Base-by-base conservation (phyloP, 2,797 vertebrate genomes). In the Syngnathus rostellatus region DNA sequence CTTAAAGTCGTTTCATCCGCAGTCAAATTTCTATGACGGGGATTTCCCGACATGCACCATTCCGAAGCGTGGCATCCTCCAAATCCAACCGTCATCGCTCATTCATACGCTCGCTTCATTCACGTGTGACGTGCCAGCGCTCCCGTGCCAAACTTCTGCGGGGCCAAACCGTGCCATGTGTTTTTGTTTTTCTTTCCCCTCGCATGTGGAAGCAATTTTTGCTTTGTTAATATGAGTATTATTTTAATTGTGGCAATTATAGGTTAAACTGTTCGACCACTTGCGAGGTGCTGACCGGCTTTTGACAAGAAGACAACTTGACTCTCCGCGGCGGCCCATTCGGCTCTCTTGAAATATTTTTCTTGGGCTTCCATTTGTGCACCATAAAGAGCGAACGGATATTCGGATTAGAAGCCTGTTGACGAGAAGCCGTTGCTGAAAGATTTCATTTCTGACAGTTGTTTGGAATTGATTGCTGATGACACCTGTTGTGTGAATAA, bases 181-280 rank as follows among this genome's bases (percentile, higher is more conserved):
- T 78, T 84, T 85, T 77, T 77, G 63, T 81, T 86, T 87, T 87
- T 86, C 80, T 81, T 79, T 70, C 75, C 80, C 68, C 58, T 85
- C 25, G 46, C 91, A 90, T 92, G 89, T 91, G 90, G 90, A 92
- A 92, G 85, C 88, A 88, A 90, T 92, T 89, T 89, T 81, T 81
- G 23, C 81, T 87, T 85, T 88, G 89, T 92, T 92, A 91, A 90
- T 89, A 90, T 88, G 87, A 88, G 84, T 87, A 90, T 92, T 89
- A 91, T 90, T 88, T 90, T 87, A 91, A 91, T 91, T 90, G 87
- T 89, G 31, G 87, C 87, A 91, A 92, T 91, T 90, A 90, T 76
- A 87, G 90, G 88, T 91, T 91, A 91, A 91, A 91, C 86, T 88
- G 83, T 78, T 84, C 79, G 82, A 91, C 86, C 87, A 85, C 80